Evolutionary conservation across 2,888 invertebrate species (phyloP).

Genomic region (Calliopum simillimum): DNA sequence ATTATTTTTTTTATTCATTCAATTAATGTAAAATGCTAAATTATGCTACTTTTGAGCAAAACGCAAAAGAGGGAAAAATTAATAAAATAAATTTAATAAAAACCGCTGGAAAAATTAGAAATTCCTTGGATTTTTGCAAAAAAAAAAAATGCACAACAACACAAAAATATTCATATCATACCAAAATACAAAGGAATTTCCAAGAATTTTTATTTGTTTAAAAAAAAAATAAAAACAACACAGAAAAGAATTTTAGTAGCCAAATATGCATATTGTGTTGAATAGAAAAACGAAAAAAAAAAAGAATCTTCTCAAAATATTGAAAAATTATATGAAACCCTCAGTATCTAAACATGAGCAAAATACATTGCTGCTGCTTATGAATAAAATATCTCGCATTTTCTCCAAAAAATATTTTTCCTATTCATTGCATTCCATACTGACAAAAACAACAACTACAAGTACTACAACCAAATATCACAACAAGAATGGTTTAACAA

Average conservation of each 20-base stretch:
- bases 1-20: conserved; percentile 22
- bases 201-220: conserved; percentile 10
- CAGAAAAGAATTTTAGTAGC: background rate
- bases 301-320: background rate
- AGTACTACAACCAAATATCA: background rate
- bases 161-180: background rate
- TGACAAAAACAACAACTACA: conserved; percentile 10
- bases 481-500: background rate
- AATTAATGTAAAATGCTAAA: conserved; percentile 16
- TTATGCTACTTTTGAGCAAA: background rate
- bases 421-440: conserved; percentile 31
- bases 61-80: background rate
- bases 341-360: background rate
- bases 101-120: background rate
- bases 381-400: conserved; percentile 37
- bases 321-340: background rate
- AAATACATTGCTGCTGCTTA: conserved; percentile 24
- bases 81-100: background rate
- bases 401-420: conserved; percentile 7
- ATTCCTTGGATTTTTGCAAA: background rate
- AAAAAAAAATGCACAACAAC: too few species aligned
- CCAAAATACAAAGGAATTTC: background rate
- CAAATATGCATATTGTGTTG: background rate
- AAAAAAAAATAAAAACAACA: conserved; percentile 5
- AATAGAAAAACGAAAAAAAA: background rate